These are phyloP conservation scores for Morelia viridis DNA, from an alignment of 2,797 vertebrate species.

Conservation along the genomic window DNA sequence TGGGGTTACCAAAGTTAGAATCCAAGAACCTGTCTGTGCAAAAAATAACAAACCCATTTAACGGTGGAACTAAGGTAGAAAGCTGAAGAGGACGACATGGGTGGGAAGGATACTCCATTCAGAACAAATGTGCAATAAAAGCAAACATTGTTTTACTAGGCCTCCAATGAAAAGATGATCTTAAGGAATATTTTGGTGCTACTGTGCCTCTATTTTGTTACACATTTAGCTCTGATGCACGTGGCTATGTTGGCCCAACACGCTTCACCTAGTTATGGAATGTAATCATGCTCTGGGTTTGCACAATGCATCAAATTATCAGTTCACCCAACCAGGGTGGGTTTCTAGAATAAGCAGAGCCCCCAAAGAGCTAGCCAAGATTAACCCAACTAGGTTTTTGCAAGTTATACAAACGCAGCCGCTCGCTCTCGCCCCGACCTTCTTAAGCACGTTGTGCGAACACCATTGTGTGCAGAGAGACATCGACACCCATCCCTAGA, in stretches of 20 bases:
- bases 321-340: background rate
- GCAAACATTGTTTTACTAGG: background rate
- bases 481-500: background rate
- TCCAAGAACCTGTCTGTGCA: background rate
- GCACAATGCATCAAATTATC: background rate
- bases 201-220: background rate
- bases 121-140: background rate
- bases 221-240: background rate
- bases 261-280: background rate
- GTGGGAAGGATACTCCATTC: background rate
- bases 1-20: background rate
- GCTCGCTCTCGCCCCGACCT: background rate
- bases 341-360: background rate
- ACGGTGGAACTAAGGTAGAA: background rate
- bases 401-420: background rate
- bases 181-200: background rate
- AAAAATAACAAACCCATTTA: background rate
- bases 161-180: background rate
- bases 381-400: background rate
- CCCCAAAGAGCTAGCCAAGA: background rate
- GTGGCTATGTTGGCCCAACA: background rate
- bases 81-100: background rate
- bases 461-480: background rate
- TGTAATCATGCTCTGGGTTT: background rate
- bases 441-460: background rate